phyloP scores from a whole-genome alignment of 2,797 vertebrate genomes.

The Meda fulgida region DNA sequence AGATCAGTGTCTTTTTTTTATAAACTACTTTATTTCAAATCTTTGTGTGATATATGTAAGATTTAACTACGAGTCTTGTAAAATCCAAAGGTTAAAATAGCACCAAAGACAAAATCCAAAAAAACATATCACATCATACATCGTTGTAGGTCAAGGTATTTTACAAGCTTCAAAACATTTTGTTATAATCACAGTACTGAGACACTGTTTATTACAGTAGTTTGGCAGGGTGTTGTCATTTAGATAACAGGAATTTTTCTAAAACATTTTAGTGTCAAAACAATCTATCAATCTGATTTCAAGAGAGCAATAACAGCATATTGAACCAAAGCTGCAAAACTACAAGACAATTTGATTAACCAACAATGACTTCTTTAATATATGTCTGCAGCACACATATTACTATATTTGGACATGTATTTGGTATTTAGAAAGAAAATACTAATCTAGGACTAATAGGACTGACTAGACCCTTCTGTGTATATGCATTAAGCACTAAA shows the following conservation, averaged over 20 bases:
- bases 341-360: background rate
- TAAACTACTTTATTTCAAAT: constrained; percentile 45
- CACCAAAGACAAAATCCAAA: constrained; percentile 19
- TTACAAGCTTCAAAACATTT: constrained; percentile 1
- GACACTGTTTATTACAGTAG: constrained; percentile 1
- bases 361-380: background rate
- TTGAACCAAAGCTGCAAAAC: background rate
- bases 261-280: constrained; percentile 4
- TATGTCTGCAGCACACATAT: background rate
- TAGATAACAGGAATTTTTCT: background rate
- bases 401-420: background rate
- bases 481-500: background rate
- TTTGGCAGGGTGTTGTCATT: constrained; percentile 11
- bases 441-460: constrained; percentile 24
- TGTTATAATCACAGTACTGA: background rate
- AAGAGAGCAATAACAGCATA: background rate
- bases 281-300: background rate
- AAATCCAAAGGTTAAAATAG: constrained; percentile 18
- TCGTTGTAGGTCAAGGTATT: background rate
- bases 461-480: background rate
- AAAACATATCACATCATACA: background rate
- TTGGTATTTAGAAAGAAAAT: constrained; percentile 20
- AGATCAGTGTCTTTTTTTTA: background rate
- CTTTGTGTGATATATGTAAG: background rate
- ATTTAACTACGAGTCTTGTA: background rate